phyloP scores from a whole-genome alignment of 1,140 invertebrate species.

The Drosophila teissieri region DNA sequence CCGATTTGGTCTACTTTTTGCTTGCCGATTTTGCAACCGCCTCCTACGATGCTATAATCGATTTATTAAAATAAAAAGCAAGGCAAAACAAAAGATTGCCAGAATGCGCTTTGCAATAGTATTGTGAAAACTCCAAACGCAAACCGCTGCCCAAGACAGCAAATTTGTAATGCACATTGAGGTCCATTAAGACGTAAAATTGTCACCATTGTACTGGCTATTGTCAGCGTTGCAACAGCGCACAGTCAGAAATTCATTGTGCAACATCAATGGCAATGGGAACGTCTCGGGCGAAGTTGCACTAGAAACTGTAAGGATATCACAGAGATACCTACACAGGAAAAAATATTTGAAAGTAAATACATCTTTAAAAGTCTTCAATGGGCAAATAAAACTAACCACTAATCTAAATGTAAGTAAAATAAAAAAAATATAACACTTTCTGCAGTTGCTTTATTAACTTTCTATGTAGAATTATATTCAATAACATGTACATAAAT shows the following conservation, averaged over 20 bases:
- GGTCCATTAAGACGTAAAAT: conserved; percentile 84
- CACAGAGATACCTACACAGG: not conserved
- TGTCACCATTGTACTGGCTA: conserved; percentile 72
- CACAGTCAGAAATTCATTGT: conserved; percentile 50
- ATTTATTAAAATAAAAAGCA: conserved; percentile 72
- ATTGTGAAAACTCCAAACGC: conserved; percentile 32
- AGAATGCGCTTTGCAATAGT: conserved; percentile 70
- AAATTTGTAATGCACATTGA: conserved; percentile 72
- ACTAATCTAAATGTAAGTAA: no score
- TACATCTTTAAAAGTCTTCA: not conserved
- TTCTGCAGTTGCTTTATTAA: no score
- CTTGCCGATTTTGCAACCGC: conserved; percentile 64
- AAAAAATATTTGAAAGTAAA: not conserved
- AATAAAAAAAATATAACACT: no score
- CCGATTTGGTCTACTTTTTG: conserved; percentile 32
- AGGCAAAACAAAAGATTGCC: conserved; percentile 14
- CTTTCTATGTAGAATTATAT: no score
- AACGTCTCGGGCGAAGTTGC: conserved; percentile 19
- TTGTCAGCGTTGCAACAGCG: conserved; percentile 58
- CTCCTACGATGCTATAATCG: conserved; percentile 81
- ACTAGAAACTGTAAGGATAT: conserved; percentile 12
- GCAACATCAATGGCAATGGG: conserved; percentile 52
- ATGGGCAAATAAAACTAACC: not conserved
- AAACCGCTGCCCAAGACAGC: conserved; percentile 39
- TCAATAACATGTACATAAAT: no score